phyloP scores from a whole-genome alignment of 2,113 vertebrate species.

The Chaetodon auriga region DNA sequence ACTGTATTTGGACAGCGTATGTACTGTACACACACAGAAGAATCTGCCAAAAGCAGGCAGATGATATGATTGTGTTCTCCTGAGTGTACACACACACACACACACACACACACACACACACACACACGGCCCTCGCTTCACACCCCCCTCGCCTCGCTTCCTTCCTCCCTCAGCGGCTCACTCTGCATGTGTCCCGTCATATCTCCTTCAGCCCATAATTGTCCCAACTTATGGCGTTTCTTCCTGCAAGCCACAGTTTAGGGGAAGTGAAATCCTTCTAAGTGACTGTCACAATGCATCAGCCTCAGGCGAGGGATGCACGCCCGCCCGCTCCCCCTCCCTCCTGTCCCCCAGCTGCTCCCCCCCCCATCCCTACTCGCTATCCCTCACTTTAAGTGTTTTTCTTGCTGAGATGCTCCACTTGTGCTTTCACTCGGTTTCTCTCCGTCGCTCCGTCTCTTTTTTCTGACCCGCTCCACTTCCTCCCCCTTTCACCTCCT shows the following conservation, averaged over 20 bases:
- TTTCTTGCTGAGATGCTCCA: slow-evolving; percentile 70
- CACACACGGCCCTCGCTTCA: slow-evolving; percentile 27
- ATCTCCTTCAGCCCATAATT: slow-evolving; percentile 93
- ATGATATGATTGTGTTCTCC: slow-evolving; percentile 61
- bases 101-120: slow-evolving; percentile 31
- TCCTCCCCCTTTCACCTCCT: slow-evolving; percentile 21
- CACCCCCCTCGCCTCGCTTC: slow-evolving; percentile 57
- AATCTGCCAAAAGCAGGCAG: slow-evolving; percentile 46
- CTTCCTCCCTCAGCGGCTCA: slow-evolving; percentile 55
- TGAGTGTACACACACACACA: slow-evolving; percentile 32
- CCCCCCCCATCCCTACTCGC: slow-evolving; percentile 60
- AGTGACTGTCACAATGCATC: slow-evolving; percentile 92
- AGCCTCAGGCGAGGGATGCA: slow-evolving; percentile 84
- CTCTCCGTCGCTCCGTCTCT: slow-evolving; percentile 36
- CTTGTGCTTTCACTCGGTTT: slow-evolving; percentile 56
- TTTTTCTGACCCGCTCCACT: slow-evolving; percentile 74
- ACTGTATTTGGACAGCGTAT: slow-evolving; percentile 39
- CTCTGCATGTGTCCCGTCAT: slow-evolving; percentile 88
- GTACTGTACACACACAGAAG: slow-evolving; percentile 30
- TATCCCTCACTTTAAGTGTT: slow-evolving; percentile 75
- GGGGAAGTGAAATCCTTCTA: slow-evolving; percentile 91
- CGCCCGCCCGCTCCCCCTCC: slow-evolving; percentile 47
- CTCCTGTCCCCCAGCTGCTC: slow-evolving; percentile 62
- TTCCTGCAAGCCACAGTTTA: slow-evolving; percentile 89
- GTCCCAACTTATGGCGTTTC: slow-evolving; percentile 86